Evolutionary conservation across 2,797 vertebrate genomes (phyloP).

Genomic region (Danio jaintianensis): DNA sequence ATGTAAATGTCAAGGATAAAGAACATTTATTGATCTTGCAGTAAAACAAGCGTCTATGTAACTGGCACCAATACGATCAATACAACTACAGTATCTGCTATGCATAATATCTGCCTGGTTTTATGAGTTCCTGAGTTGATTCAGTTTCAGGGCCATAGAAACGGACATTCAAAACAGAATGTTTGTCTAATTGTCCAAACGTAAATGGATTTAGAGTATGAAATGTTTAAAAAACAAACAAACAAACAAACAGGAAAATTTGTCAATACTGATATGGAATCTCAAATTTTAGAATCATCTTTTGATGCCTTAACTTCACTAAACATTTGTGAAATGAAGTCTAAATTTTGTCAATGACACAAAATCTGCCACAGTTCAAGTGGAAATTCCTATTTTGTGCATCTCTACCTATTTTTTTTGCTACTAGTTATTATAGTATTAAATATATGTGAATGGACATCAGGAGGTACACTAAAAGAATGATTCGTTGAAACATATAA

Average conservation of each 20-base stretch:
- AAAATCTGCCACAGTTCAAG: no score
- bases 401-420: no score
- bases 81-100: conserved; percentile 57
- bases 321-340: no score
- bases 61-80: conserved; percentile 62
- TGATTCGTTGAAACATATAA: no score
- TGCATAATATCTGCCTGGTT: conserved; percentile 51
- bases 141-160: conserved; percentile 39
- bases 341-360: no score
- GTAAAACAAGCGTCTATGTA: conserved; percentile 62
- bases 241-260: neutral
- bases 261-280: no score
- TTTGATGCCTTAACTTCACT: no score
- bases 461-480: no score
- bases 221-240: neutral
- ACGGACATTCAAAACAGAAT: neutral
- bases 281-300: no score
- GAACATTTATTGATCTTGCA: conserved; percentile 61
- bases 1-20: conserved; percentile 53
- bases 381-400: no score
- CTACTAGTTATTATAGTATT: no score
- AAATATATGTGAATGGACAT: no score
- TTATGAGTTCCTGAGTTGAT: conserved; percentile 42
- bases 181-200: neutral
- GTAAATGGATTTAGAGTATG: neutral